phyloP scores from a whole-genome alignment of 1,140 invertebrate genomes.

The Conus ventricosus region DNA sequence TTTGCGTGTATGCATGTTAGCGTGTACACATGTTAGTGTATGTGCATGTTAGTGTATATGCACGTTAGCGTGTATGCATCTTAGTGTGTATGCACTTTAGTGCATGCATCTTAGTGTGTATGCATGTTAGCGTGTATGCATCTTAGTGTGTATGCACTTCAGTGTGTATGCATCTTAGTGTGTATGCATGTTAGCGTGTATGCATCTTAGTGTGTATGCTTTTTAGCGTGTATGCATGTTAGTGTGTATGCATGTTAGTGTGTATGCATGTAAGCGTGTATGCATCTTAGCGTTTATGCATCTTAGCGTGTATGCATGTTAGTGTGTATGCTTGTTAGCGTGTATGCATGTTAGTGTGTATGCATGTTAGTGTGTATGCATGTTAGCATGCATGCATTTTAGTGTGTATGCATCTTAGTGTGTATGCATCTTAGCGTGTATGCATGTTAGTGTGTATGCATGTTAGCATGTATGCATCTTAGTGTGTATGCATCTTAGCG shows the following conservation, averaged over 20 bases:
- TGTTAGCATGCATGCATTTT: no score
- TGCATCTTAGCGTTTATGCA: no score
- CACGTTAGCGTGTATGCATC: neutral
- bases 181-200: neutral
- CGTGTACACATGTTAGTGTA: neutral
- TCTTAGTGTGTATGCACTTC: no score
- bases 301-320: no score
- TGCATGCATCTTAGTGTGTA: neutral
- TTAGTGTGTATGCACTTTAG: neutral
- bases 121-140: neutral
- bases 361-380: no score
- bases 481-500: neutral
- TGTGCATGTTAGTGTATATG: conserved; percentile 4
- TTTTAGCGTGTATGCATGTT: neutral
- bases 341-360: no score
- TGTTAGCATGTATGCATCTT: neutral
- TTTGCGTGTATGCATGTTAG: neutral
- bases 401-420: neutral
- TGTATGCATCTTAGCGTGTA: neutral
- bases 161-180: no score
- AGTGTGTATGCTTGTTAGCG: no score
- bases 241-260: neutral
- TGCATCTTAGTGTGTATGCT: no score
- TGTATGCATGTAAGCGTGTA: neutral
- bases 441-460: neutral